Conservation (phyloP, 2,113 vertebrate species). For the Eudorcas thomsonii region DNA sequence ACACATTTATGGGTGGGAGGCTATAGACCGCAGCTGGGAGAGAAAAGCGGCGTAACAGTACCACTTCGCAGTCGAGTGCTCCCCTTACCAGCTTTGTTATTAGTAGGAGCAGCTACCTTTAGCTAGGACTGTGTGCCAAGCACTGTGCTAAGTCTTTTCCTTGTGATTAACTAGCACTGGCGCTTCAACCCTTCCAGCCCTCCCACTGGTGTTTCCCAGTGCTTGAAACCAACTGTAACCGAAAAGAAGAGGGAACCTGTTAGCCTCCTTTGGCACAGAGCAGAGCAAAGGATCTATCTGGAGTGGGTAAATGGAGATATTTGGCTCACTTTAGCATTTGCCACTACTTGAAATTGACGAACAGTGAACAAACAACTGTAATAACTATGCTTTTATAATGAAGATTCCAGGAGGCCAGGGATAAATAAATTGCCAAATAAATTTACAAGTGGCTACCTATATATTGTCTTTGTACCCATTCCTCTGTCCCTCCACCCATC, state of each 20-base stretch:
- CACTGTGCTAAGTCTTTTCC: not conserved
- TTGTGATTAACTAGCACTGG: not conserved
- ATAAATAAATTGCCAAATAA: not conserved
- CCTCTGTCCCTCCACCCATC: not conserved
- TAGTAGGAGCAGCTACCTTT: not conserved
- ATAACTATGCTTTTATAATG: not conserved
- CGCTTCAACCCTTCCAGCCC: fast-evolving
- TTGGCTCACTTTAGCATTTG: not conserved
- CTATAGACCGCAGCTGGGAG: not conserved
- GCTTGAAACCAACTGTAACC: not conserved
- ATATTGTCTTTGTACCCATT: not conserved
- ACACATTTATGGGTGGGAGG: constrained; percentile 65
- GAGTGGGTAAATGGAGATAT: not conserved
- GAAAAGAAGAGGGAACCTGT: not conserved
- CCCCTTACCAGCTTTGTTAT: not conserved
- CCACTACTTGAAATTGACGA: not conserved
- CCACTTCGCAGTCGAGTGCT: not conserved
- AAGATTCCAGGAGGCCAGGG: not conserved
- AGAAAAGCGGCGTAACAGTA: not conserved
- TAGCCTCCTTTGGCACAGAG: not conserved
- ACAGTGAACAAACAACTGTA: too few relatives aligned
- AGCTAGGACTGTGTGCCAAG: not conserved
- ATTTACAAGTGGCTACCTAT: not conserved
- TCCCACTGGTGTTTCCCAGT: not conserved
- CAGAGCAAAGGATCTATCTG: not conserved